Conservation (phyloP, 2,113 vertebrate genomes). For the Bubo blakistoni region DNA sequence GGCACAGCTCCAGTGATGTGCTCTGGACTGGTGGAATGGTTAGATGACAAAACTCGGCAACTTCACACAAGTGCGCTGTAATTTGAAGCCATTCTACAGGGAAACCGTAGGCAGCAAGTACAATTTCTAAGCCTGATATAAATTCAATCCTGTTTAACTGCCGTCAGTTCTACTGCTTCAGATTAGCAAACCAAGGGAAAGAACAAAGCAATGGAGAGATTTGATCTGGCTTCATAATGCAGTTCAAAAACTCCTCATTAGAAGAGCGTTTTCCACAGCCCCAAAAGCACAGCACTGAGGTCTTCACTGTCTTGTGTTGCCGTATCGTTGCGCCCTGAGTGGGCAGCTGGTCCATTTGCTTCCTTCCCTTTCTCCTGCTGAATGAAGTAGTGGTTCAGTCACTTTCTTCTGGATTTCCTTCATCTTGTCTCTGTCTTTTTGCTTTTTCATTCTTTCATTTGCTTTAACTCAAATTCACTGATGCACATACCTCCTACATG, state of each 20-base stretch:
- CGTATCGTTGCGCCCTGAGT: fast-evolving
- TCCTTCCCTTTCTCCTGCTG: background rate
- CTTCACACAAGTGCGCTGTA: background rate
- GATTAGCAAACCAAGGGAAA: background rate
- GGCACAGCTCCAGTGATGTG: background rate
- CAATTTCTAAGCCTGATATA: background rate
- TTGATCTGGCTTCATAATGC: background rate
- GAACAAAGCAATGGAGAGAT: background rate
- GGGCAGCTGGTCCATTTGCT: background rate
- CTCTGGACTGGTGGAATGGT: background rate
- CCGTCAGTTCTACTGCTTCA: background rate
- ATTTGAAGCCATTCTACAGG: background rate
- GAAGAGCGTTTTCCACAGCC: background rate
- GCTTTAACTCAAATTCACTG: background rate
- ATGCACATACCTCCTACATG: fast-evolving
- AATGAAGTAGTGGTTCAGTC: background rate
- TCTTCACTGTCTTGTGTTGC: background rate
- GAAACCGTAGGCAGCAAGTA: background rate
- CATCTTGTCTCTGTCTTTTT: background rate
- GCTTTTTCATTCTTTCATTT: background rate
- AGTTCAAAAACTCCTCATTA: background rate
- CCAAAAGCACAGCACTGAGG: background rate
- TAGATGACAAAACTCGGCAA: background rate
- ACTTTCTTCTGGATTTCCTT: background rate
- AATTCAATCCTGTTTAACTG: conserved; percentile 20